Evolutionary conservation across 2,797 vertebrate species (phyloP), one percentile per base, ranked within the genome.

Genomic region (Echiichthys vipera): DNA sequence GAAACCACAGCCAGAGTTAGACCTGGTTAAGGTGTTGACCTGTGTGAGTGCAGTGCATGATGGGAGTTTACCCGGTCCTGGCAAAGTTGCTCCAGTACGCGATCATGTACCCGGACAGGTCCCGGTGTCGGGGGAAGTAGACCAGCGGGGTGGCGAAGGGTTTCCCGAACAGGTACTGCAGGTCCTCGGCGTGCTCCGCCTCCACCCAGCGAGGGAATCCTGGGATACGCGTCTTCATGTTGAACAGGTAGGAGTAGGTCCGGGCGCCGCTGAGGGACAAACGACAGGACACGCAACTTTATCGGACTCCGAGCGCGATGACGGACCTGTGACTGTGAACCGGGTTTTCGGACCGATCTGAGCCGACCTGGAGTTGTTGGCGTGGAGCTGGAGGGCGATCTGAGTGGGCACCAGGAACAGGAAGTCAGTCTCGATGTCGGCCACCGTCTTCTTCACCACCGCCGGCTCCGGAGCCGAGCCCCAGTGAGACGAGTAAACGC

Each of bases 41-140:
- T 55, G 3, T 42, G 34, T 45, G 29, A 46, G 43, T 42, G 62
- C 22, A 46, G 42, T 75, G 84, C 40, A 65, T 71, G 50, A 24
- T 57, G 51, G 58, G 40, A 56, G 11, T 89, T 95, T 92, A 97
- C 96, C 96, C 96, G 0, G 93, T 95, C 49, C 62, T 93, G 76
- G 96, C 96, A 17, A 97, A 97, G 86, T 97, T 97, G 89, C 95
- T 97, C 96, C 96, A 97, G 85, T 97, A 97, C 18, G 96, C 93
- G 0, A 97, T 97, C 93, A 98, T 92, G 86, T 85, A 49, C 7
- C 30, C 11, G 0, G 96, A 93, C 42, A 97, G 89, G 0, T 93
- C 93, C 42, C 95, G 84, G 81, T 98, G 93, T 51, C 93, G 91
- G 18, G 94, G 29, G 49, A 81, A 81, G 91, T 97, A 98, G 76